Evolutionary conservation across 2,888 invertebrate genomes (phyloP).

Genomic region (Holacanthella duospinosa): DNA sequence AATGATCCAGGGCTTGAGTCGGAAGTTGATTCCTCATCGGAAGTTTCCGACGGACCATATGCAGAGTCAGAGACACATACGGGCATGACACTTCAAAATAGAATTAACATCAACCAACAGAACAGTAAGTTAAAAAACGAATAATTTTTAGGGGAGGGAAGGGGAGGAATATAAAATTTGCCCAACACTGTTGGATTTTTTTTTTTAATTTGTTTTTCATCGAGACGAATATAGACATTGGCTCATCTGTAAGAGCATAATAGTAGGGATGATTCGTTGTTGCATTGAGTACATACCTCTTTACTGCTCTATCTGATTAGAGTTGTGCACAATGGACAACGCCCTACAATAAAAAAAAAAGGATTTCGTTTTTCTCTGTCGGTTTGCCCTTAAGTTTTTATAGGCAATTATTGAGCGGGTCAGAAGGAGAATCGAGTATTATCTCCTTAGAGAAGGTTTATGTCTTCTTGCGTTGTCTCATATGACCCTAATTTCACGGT

Average conservation of each 20-base stretch:
- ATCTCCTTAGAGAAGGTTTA: background rate
- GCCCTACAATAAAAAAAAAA: background rate
- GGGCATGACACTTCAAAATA: conserved; percentile 33
- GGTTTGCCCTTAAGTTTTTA: background rate
- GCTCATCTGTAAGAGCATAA: too few species aligned
- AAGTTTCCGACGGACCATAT: conserved; percentile 36
- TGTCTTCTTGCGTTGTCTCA: background rate
- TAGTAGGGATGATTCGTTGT: too few species aligned
- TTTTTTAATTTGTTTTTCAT: too few species aligned
- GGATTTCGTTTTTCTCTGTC: background rate
- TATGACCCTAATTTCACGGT: conserved; percentile 18
- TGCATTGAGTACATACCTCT: too few species aligned
- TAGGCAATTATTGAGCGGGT: conserved; percentile 2
- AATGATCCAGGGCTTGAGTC: conserved; percentile 36
- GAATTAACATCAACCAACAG: conserved; percentile 33
- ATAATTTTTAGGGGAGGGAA: background rate
- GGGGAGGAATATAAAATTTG: too few species aligned
- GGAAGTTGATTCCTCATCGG: conserved; percentile 37
- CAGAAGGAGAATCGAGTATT: background rate
- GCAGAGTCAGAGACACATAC: conserved; percentile 33
- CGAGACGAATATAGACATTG: too few species aligned
- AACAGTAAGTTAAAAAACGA: conserved; percentile 31
- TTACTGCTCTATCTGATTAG: background rate
- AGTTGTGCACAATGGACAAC: background rate
- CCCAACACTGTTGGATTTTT: too few species aligned